Conservation (phyloP, 2,888 invertebrate genomes). For the Apodemia duryi region DNA sequence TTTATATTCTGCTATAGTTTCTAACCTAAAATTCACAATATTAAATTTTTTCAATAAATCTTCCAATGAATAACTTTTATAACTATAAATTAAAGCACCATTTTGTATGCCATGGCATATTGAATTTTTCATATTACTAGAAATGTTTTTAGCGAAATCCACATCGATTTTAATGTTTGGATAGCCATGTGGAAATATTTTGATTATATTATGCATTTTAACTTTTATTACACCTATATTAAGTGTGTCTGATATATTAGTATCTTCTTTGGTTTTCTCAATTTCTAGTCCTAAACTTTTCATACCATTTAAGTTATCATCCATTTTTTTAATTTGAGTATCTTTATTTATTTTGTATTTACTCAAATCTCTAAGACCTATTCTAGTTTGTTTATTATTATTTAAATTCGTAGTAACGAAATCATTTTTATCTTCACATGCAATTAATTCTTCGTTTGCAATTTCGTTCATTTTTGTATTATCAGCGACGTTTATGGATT, state of each 20-base stretch:
- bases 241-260: background rate
- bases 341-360: background rate
- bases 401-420: background rate
- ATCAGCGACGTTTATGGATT: background rate
- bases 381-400: background rate
- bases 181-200: background rate
- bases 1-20: too few species aligned
- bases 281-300: background rate
- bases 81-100: background rate
- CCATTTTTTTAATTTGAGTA: background rate
- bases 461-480: background rate
- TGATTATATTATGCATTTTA: slow-evolving; percentile 6
- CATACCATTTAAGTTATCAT: background rate
- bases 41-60: background rate
- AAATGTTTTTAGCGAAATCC: background rate
- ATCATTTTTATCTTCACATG: background rate
- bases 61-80: background rate
- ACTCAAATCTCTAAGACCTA: background rate
- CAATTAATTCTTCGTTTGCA: background rate
- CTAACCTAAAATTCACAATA: background rate
- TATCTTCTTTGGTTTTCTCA: background rate
- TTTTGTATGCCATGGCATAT: slow-evolving; percentile 2
- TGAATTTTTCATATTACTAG: background rate
- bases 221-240: background rate
- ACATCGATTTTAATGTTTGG: background rate